Evolutionary conservation across 2,888 invertebrate species (phyloP).

Genomic region (Calameuta idolon): DNA sequence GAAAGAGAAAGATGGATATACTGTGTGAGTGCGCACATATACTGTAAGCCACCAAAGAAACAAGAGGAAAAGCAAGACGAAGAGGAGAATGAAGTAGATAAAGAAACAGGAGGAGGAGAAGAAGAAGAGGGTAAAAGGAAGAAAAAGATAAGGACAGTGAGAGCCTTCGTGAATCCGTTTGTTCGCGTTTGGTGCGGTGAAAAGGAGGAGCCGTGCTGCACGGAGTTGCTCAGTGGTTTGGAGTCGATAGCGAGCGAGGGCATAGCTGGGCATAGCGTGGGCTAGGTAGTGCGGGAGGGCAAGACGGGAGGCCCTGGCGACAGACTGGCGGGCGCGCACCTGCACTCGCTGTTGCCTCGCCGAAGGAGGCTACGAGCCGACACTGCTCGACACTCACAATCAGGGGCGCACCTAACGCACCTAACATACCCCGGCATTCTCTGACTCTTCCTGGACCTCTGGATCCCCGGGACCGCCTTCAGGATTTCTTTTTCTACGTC

Average conservation of each 20-base stretch:
- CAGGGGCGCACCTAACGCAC: constrained; percentile 55
- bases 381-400: constrained; percentile 26
- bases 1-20: constrained; percentile 23
- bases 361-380: constrained; percentile 39
- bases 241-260: constrained; percentile 9
- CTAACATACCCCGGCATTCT: constrained; percentile 2
- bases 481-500: constrained; percentile 4
- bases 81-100: background rate
- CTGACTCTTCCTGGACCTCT: background rate
- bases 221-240: constrained; percentile 27
- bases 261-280: constrained; percentile 36
- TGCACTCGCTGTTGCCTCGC: constrained; percentile 51
- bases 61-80: constrained; percentile 16
- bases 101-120: background rate
- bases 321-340: constrained; percentile 65
- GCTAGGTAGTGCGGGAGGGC: constrained; percentile 30
- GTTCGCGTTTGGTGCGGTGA: constrained; percentile 32
- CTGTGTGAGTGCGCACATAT: constrained; percentile 7
- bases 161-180: constrained; percentile 36
- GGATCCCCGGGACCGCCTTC: constrained; percentile 1
- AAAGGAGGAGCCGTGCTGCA: constrained; percentile 26
- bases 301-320: constrained; percentile 56
- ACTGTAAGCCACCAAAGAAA: constrained; percentile 26
- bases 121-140: constrained; percentile 14
- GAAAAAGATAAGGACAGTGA: constrained; percentile 17